Conservation (phyloP, 2,113 vertebrate genomes). For the Cisticola juncidis region DNA sequence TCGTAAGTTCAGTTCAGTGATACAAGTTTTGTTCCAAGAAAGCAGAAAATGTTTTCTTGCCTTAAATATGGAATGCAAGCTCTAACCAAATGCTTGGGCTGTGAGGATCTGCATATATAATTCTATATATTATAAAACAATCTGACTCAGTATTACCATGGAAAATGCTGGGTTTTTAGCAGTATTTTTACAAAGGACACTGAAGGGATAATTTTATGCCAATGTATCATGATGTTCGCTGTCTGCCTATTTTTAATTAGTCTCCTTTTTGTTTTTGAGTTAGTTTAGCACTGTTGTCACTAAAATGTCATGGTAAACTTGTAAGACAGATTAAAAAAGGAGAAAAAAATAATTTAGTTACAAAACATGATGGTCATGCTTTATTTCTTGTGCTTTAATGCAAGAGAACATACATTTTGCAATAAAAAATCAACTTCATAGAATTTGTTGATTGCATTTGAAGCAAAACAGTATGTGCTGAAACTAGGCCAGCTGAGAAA, state of each 20-base stretch:
- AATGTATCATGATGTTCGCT: slow-evolving; percentile 26
- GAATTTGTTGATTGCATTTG: slow-evolving; percentile 47
- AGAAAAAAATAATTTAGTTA: slow-evolving; percentile 63
- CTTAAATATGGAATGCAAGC: background rate
- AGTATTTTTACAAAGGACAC: slow-evolving; percentile 42
- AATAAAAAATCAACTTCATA: slow-evolving; percentile 43
- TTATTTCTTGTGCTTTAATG: slow-evolving; percentile 60
- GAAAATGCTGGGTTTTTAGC: slow-evolving; percentile 17
- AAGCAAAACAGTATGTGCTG: background rate
- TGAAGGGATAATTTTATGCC: slow-evolving; percentile 57
- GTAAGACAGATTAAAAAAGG: slow-evolving; percentile 60
- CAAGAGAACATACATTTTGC: slow-evolving; percentile 50
- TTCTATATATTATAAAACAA: slow-evolving; percentile 10
- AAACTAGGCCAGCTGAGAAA: slow-evolving; percentile 47
- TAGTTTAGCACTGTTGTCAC: slow-evolving; percentile 59
- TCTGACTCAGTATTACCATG: slow-evolving; percentile 53
- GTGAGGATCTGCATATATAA: background rate
- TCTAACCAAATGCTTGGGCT: background rate
- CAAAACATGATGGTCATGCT: slow-evolving; percentile 68
- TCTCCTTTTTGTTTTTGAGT: slow-evolving; percentile 46
- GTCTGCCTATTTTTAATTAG: slow-evolving; percentile 65
- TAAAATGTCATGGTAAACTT: slow-evolving; percentile 69
- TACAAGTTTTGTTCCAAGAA: background rate
- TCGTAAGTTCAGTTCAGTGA: background rate
- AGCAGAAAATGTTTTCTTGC: background rate